These are phyloP conservation scores for Pan paniscus DNA, from an alignment of 2,113 vertebrate species.

Conservation along the genomic window DNA sequence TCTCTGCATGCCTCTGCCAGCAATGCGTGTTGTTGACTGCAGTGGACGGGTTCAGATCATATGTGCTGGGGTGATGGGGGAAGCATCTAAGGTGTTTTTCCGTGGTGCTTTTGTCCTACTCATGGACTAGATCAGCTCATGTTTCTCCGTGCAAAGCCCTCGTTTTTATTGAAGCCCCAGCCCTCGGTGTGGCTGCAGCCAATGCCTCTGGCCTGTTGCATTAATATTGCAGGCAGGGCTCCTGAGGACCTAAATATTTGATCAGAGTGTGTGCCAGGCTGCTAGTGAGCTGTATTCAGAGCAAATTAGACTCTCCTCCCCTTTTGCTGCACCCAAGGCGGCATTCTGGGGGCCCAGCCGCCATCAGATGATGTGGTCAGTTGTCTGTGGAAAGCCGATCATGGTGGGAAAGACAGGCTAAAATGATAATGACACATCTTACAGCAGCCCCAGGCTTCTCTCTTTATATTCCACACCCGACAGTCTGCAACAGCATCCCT, in stretches of 20 bases:
- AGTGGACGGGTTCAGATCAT: fast-evolving
- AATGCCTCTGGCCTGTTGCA: not conserved
- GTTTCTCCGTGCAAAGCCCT: not conserved
- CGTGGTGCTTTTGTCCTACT: not conserved
- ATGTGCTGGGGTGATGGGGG: fast-evolving
- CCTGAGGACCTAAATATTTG: slow-evolving; percentile 74
- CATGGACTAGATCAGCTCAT: not conserved
- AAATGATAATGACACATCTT: not conserved
- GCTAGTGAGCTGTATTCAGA: not conserved
- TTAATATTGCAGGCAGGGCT: slow-evolving; percentile 63
- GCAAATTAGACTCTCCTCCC: not conserved
- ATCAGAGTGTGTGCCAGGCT: slow-evolving; percentile 39
- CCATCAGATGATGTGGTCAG: not conserved
- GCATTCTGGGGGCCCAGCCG: not conserved
- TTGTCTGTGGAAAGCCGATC: not conserved
- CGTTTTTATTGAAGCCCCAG: slow-evolving; percentile 40
- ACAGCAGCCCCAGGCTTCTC: not conserved
- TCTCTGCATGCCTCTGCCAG: not conserved
- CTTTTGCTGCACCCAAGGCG: not conserved
- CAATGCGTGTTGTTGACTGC: fast-evolving
- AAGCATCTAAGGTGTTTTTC: not conserved
- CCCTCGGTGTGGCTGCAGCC: not conserved
- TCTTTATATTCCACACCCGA: not conserved
- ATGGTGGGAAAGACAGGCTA: not conserved
- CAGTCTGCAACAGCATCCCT: not conserved